These are phyloP conservation scores for Apodemia duryi DNA, from an alignment of 2,888 invertebrate species.

Conservation along the genomic window DNA sequence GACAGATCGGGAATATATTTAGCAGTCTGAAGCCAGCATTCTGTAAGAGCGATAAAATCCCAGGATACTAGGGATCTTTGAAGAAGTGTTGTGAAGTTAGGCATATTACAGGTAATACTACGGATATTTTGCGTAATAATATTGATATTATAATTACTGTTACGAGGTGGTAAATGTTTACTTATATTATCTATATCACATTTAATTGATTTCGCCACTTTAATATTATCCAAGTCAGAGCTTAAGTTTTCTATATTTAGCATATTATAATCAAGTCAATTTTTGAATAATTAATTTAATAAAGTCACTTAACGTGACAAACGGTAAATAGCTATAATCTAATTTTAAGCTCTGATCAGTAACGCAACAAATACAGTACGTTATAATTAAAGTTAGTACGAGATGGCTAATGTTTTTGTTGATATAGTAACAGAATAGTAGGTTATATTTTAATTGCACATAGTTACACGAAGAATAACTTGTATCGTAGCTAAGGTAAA, in stretches of 20 bases:
- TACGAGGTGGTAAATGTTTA: background rate
- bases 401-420: too few relatives aligned
- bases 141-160: background rate
- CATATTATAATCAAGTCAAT: background rate
- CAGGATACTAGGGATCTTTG: constrained; percentile 26
- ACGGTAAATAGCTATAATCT: background rate
- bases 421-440: background rate
- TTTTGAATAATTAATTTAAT: background rate
- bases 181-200: background rate
- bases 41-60: constrained; percentile 31
- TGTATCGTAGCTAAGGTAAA: background rate
- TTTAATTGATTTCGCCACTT: background rate
- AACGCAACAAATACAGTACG: background rate
- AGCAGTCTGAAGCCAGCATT: constrained; percentile 32
- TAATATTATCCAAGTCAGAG: background rate
- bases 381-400: background rate
- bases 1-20: constrained; percentile 27
- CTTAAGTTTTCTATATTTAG: background rate
- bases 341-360: background rate
- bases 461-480: background rate
- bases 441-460: background rate
- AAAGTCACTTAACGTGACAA: background rate
- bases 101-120: constrained; percentile 31
- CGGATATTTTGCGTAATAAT: constrained; percentile 31
- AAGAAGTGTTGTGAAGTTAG: constrained; percentile 26